phyloP scores from a whole-genome alignment of 2,888 invertebrate genomes.

The Papilio gigon region DNA sequence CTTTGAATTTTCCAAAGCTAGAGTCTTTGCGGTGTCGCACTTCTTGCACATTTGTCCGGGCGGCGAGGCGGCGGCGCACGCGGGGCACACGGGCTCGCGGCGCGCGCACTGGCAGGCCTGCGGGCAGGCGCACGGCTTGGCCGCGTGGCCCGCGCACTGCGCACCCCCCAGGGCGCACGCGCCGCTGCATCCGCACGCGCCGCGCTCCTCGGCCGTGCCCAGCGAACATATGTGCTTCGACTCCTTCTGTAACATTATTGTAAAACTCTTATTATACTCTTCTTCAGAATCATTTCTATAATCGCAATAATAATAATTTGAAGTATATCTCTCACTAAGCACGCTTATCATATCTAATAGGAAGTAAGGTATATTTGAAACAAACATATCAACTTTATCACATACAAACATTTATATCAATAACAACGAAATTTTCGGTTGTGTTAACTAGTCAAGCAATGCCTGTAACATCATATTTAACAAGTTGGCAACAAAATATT shows the following conservation, averaged over 20 bases:
- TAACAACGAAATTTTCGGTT: too few species aligned
- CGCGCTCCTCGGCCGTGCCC: slow-evolving; percentile 54
- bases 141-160: slow-evolving; percentile 68
- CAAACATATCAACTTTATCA: not conserved
- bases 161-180: slow-evolving; percentile 68
- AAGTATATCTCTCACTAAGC: not conserved
- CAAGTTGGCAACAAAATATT: slow-evolving; percentile 10
- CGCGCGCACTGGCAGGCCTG: slow-evolving; percentile 58
- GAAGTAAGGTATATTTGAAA: not conserved
- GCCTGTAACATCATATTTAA: slow-evolving; percentile 20
- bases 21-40: slow-evolving; percentile 72
- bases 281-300: not conserved
- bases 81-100: slow-evolving; percentile 50
- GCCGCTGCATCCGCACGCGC: slow-evolving; percentile 64
- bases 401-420: not conserved
- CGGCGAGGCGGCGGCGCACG: slow-evolving; percentile 52
- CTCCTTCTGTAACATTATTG: slow-evolving; percentile 67
- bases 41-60: slow-evolving; percentile 71
- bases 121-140: slow-evolving; percentile 51
- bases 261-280: not conserved
- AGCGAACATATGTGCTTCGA: slow-evolving; percentile 59
- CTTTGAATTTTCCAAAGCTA: slow-evolving; percentile 88
- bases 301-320: not conserved
- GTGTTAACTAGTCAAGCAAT: too few species aligned
- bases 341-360: slow-evolving; percentile 8